Base-by-base conservation (phyloP, 2,888 invertebrate genomes). In the Salticus scenicus region DNA sequence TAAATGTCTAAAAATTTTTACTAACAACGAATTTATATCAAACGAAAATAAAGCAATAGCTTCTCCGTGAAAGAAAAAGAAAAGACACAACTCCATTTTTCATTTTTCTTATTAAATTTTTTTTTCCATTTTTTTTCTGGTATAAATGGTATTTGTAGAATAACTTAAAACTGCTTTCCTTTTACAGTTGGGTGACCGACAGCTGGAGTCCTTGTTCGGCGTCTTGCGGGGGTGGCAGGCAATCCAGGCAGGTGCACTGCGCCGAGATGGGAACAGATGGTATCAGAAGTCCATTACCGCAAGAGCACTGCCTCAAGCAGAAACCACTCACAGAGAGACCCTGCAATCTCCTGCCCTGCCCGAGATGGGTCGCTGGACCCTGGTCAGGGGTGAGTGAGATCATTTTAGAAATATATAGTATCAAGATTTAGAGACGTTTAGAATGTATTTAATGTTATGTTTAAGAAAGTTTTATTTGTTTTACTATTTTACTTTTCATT, bases 121-220 rank as follows among this genome's bases (percentile, higher is more conserved):
- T n/a, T n/a, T n/a, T n/a, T n/a, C n/a, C n/a, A n/a, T n/a, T n/a
- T n/a, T n/a, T n/a, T n/a, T n/a, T n/a, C n/a, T n/a, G n/a, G n/a
- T n/a, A n/a, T n/a, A n/a, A n/a, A n/a, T n/a, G n/a, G n/a, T n/a
- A n/a, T n/a, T n/a, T n/a, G n/a, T n/a, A 37, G 37, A 37, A 4
- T 37, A 10, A 37, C 37, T 37, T 37, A 7, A 7, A 37, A 7
- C 37, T 70, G 24, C 41, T 67, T 12, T 71, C 47, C 20, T 24
- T 57, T 8, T 24, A 7, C 92, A 97, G 97, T 90, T 98, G 97
- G 97, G 94, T 95, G 90, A 94, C 94, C 30, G 95, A 95, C 75
- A 96, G 96, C 88, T 98, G 98, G 98, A 95, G 95, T 70, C 92
- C 94, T 17, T 98, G 98, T 92, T 96, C 96, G 88, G 94, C 94